phyloP scores from a whole-genome alignment of 2,113 vertebrate species.

The Irena cyanogastra region DNA sequence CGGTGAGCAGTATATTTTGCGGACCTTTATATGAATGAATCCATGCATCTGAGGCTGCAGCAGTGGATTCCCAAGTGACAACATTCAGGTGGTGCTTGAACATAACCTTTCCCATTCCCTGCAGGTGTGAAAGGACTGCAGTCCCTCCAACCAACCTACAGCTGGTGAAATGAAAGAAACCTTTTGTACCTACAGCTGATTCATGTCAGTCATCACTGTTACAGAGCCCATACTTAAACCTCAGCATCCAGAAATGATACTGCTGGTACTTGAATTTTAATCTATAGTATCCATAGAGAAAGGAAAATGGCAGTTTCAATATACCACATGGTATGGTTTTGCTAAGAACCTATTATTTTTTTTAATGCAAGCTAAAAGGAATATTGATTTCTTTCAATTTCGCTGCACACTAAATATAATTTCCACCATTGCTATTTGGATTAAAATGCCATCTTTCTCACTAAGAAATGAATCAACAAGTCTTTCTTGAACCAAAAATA shows the following conservation, averaged over 20 bases:
- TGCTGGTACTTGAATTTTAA: background rate
- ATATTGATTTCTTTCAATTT: conserved; percentile 3
- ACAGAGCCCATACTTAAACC: background rate
- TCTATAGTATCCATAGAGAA: background rate
- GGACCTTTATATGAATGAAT: background rate
- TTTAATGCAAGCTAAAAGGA: background rate
- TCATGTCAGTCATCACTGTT: background rate
- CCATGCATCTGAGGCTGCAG: background rate
- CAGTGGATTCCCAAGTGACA: background rate
- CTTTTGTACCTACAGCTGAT: background rate
- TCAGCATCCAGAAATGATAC: background rate
- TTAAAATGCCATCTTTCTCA: background rate
- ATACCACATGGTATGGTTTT: background rate
- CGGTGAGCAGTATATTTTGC: background rate
- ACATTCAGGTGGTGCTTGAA: background rate
- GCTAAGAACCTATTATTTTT: background rate
- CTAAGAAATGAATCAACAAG: background rate
- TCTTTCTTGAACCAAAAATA: background rate
- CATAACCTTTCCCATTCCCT: background rate
- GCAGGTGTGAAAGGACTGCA: background rate
- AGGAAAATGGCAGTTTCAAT: background rate
- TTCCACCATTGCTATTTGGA: background rate
- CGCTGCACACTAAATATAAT: background rate
- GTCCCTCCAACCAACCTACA: background rate
- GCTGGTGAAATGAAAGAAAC: background rate